A percentile compares a stretch with the other conserved stretches of the same genome.
These are phyloP conservation scores for Rotaria socialis DNA, from an alignment of 2,888 invertebrate species.

Conservation along the genomic window DNA sequence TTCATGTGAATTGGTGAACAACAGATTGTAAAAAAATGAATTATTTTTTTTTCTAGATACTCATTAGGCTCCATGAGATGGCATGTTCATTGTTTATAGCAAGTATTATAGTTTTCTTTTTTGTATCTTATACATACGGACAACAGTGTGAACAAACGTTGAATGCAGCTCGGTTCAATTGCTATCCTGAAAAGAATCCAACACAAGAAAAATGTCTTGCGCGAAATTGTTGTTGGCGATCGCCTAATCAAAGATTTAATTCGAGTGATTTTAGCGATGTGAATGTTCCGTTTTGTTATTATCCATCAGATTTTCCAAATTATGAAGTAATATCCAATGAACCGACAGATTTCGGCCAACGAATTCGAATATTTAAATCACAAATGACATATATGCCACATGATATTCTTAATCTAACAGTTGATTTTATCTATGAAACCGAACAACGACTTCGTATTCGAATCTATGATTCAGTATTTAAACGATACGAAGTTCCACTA, in stretches of 20 bases:
- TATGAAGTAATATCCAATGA: conserved; percentile 25
- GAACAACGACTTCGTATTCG: conserved; percentile 37
- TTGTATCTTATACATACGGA: background rate
- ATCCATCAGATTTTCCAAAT: conserved; percentile 42
- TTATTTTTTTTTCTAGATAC: too few species aligned
- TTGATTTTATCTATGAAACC: conserved; percentile 38
- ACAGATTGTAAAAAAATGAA: too few species aligned
- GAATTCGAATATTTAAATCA: conserved; percentile 30
- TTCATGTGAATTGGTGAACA: too few species aligned
- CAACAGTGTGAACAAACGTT: conserved; percentile 33
- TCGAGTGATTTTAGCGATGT: background rate
- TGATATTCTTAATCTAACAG: conserved; percentile 41
- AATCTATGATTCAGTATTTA: conserved; percentile 37
- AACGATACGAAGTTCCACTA: conserved; percentile 41
- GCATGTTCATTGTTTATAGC: background rate
- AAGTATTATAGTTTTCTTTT: background rate
- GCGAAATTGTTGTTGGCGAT: conserved; percentile 44
- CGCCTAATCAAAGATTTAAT: background rate
- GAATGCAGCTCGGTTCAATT: conserved; percentile 39
- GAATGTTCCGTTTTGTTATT: conserved; percentile 42
- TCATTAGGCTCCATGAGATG: background rate
- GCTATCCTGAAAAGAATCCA: conserved; percentile 37
- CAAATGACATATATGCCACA: conserved; percentile 39
- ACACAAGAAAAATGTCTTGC: conserved; percentile 16
- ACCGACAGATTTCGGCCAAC: background rate